Percentiles rank a stretch among this genome's conserved stretches.
phyloP scores from a whole-genome alignment of 64 coral and sea anemone species.

The Cladopsammia gracilis region DNA sequence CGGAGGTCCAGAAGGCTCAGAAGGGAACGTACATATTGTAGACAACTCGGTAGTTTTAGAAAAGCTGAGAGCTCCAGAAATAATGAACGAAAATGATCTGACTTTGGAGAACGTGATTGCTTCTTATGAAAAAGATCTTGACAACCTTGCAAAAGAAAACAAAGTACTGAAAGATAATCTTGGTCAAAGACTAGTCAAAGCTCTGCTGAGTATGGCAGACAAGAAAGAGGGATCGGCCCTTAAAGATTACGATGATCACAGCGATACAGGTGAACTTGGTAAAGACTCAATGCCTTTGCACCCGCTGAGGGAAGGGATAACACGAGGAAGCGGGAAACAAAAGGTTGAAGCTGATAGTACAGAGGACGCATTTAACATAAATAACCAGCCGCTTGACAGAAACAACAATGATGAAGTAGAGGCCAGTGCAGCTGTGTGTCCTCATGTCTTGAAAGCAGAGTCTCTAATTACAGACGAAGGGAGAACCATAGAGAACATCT shows the following conservation, averaged over 20 bases:
- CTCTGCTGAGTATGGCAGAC: neutral
- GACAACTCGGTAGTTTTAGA: neutral
- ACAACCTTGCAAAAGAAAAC: neutral
- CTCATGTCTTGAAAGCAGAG: neutral
- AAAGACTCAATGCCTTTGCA: no score
- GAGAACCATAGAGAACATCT: neutral
- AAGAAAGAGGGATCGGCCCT: neutral
- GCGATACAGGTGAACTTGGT: no score
- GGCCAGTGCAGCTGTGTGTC: no score
- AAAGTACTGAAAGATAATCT: neutral
- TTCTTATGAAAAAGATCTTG: constrained; percentile 28
- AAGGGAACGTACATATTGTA: neutral
- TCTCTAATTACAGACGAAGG: constrained; percentile 11
- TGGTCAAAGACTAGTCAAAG: neutral
- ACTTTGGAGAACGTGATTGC: constrained; percentile 28
- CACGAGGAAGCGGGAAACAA: neutral
- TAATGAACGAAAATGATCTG: neutral
- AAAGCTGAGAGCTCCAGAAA: neutral
- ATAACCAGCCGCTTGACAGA: neutral
- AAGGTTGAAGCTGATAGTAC: neutral
- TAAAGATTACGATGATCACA: neutral
- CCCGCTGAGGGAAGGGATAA: neutral
- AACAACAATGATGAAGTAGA: neutral
- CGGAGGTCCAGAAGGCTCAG: no score
- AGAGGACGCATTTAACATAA: neutral